These are phyloP conservation scores for Daktulosphaira vitifoliae DNA, from an alignment of 1,140 invertebrate species.

Conservation along the genomic window DNA sequence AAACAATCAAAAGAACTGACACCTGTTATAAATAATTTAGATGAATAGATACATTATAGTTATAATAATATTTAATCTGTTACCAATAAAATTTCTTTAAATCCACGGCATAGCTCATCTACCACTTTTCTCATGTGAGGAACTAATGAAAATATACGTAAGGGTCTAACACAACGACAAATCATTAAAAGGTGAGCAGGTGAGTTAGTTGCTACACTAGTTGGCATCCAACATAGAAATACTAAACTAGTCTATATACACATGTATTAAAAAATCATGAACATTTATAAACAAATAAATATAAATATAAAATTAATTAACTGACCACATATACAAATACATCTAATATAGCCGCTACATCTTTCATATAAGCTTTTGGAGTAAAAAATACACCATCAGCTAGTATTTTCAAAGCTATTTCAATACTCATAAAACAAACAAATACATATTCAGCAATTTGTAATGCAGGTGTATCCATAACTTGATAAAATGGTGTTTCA, in stretches of 20 bases:
- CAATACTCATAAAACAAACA: slow-evolving; percentile 96
- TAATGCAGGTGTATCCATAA: slow-evolving; percentile 73
- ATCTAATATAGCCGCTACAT: slow-evolving; percentile 91
- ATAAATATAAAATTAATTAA: not conserved
- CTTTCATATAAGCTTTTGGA: slow-evolving; percentile 95
- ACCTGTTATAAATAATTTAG: slow-evolving; percentile 59
- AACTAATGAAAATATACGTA: slow-evolving; percentile 94
- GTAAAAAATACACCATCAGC: slow-evolving; percentile 98
- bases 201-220: slow-evolving; percentile 81
- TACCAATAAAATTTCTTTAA: slow-evolving; percentile 96
- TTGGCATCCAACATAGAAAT: slow-evolving; percentile 94
- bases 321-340: slow-evolving; percentile 92
- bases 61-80: not conserved
- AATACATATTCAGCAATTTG: slow-evolving; percentile 97
- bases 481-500: slow-evolving; percentile 82
- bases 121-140: slow-evolving; percentile 99
- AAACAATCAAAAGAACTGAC: slow-evolving; percentile 90
- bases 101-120: slow-evolving; percentile 95
- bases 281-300: not conserved
- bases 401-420: slow-evolving; percentile 88
- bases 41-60: not conserved
- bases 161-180: slow-evolving; percentile 85
- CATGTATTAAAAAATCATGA: not conserved
- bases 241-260: slow-evolving; percentile 70
- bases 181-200: slow-evolving; percentile 92